Evolutionary conservation across 2,888 invertebrate species (phyloP), one percentile per base, ranked within the genome.

Genomic region (Leuctra nigra): DNA sequence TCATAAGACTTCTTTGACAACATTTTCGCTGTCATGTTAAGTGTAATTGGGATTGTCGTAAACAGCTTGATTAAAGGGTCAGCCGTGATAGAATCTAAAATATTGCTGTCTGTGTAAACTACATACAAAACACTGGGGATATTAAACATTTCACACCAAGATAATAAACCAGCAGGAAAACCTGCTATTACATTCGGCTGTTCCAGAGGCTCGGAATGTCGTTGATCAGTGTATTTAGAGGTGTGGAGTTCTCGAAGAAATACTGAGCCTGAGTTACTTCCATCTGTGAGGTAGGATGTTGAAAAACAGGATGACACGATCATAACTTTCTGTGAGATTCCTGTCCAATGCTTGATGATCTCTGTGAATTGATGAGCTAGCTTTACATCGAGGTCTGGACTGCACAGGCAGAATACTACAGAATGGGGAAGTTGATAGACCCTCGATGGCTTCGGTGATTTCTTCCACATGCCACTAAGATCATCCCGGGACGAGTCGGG

Each of bases 71-170:
- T 9, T 25, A 60, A 41, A n/a, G 56, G 61, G 38, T 57, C 22
- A 13, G 59, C 57, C n/a, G 53, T 55, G 14, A 54, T 36, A n/a
- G 61, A 61, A 18, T 61, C 61, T 16, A 53, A 24, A 33, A 38
- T 35, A 18, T 50, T 50, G 24, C 22, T 41, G 18, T 57, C 54
- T 41, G 59, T 41, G 48, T 57, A 61, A 13, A 54, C 54, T 4
- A 59, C 16, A 24, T 54, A 59, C 18, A 55, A 18, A 18, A 53
- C 24, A 35, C 57, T 59, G 13, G 59, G 56, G 20, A 59, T 33
- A 13, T 59, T 53, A 48, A 36, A 53, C 18, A 55, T 54, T 25
- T 61, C 54, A 39, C 61, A 61, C 55, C 57, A 61, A 1, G 59
- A 47, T 33, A 59, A 29, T 16, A 57, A 54, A 57, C 46, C 36